Percentiles rank a stretch among this genome's conserved stretches.
These are phyloP conservation scores for Metallyticus violacea DNA, from an alignment of 2,888 invertebrate genomes.

Conservation along the genomic window DNA sequence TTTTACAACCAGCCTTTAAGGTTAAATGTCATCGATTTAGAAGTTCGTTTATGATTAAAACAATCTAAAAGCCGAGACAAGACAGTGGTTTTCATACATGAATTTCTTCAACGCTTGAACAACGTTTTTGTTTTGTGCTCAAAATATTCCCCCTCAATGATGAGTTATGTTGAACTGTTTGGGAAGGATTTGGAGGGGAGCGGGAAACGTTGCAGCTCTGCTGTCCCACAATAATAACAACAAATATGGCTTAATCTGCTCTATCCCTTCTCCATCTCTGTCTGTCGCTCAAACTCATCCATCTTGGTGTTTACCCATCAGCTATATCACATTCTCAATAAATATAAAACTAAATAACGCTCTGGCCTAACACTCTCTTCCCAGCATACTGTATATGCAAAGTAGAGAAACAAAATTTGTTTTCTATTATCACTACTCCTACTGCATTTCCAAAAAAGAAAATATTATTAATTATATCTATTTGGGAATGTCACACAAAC, in stretches of 20 bases:
- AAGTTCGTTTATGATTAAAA: no score
- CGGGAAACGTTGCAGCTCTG: neutral
- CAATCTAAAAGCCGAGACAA: no score
- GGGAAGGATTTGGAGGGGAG: neutral
- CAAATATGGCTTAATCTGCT: neutral
- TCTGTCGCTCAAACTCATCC: neutral
- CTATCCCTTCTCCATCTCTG: neutral
- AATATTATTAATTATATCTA: neutral
- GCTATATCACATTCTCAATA: neutral
- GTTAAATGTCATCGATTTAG: no score
- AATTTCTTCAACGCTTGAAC: neutral
- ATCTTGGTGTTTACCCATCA: no score
- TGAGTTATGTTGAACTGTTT: neutral
- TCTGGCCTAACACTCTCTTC: no score
- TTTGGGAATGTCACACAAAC: neutral
- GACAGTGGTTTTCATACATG: neutral
- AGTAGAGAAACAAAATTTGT: neutral
- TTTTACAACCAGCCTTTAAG: no score
- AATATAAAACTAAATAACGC: neutral
- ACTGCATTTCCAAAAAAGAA: neutral
- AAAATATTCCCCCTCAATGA: neutral
- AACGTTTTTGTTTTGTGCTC: neutral
- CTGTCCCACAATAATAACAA: neutral
- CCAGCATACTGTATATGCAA: neutral
- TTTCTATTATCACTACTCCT: neutral